Conservation (phyloP, 2,888 invertebrate species). For the Iphiclides podalirius region DNA sequence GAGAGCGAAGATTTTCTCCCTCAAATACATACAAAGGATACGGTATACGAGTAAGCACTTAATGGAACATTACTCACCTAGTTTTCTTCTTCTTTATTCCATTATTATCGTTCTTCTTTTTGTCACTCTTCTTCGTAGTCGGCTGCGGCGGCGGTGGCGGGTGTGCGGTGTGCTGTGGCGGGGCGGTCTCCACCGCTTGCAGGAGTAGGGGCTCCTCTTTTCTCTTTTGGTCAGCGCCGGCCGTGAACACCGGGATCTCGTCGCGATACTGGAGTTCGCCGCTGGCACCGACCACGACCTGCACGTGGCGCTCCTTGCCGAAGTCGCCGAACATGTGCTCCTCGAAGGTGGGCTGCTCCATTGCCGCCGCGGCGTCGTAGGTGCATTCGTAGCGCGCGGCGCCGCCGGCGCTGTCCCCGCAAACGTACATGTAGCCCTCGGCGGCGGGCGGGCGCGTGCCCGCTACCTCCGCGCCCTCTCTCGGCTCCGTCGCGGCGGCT, state of each 20-base stretch:
- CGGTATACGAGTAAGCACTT: too few species aligned
- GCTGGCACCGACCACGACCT: slow-evolving; percentile 70
- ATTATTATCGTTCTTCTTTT: slow-evolving; percentile 91
- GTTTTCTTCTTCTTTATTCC: slow-evolving; percentile 96
- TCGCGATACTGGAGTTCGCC: slow-evolving; percentile 77
- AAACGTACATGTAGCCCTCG: slow-evolving; percentile 75
- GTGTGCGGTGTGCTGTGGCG: slow-evolving; percentile 44
- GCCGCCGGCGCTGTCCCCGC: slow-evolving; percentile 55
- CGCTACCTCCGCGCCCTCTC: slow-evolving; percentile 71
- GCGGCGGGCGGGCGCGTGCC: slow-evolving; percentile 70
- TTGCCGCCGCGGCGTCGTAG: slow-evolving; percentile 59
- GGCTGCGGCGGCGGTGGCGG: slow-evolving; percentile 61
- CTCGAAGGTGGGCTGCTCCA: slow-evolving; percentile 87
- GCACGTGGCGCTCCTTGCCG: slow-evolving; percentile 75
- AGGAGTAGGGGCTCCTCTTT: slow-evolving; percentile 69
- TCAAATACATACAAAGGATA: too few species aligned
- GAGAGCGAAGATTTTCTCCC: too few species aligned
- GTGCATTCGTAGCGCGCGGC: slow-evolving; percentile 67
- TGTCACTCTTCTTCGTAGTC: slow-evolving; percentile 84
- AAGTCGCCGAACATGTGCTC: slow-evolving; percentile 91
- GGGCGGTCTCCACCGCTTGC: slow-evolving; percentile 58
- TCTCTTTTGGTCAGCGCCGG: slow-evolving; percentile 48
- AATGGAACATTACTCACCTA: too few species aligned
- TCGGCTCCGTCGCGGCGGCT: slow-evolving; percentile 67
- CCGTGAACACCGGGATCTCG: slow-evolving; percentile 61